phyloP scores from a whole-genome alignment of 2,888 invertebrate species.

The Euplagia quadripunctaria region DNA sequence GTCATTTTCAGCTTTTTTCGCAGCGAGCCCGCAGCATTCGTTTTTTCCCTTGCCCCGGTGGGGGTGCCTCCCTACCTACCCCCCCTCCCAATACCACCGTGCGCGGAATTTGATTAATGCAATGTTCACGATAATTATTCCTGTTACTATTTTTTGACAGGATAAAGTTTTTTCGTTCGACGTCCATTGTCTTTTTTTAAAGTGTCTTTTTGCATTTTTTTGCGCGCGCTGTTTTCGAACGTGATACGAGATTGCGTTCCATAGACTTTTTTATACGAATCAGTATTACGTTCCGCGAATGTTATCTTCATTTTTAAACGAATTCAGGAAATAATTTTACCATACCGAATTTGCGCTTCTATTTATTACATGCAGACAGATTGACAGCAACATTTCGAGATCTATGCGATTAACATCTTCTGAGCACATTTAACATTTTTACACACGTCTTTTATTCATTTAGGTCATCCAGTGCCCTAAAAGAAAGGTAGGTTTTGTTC shows the following conservation, averaged over 20 bases:
- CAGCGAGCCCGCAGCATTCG: slow-evolving; percentile 82
- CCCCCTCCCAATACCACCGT: slow-evolving; percentile 80
- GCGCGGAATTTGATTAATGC: slow-evolving; percentile 87
- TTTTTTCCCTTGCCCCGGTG: slow-evolving; percentile 69
- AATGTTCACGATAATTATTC: slow-evolving; percentile 87
- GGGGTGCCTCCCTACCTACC: slow-evolving; percentile 52
- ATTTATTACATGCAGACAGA: neutral
- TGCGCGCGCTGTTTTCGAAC: slow-evolving; percentile 42
- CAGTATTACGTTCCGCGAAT: slow-evolving; percentile 22
- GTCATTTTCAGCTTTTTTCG: slow-evolving; percentile 83
- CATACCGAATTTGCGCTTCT: neutral
- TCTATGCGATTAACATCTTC: too few relatives aligned
- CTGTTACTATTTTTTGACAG: slow-evolving; percentile 86
- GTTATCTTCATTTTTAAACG: slow-evolving; percentile 6
- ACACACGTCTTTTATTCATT: too few relatives aligned
- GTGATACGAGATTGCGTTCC: slow-evolving; percentile 47
- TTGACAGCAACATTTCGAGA: neutral
- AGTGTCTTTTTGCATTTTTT: slow-evolving; percentile 24
- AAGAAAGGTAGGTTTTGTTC: too few relatives aligned
- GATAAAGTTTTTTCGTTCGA: slow-evolving; percentile 76
- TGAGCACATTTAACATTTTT: neutral
- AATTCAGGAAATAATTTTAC: neutral
- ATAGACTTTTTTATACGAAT: slow-evolving; percentile 36
- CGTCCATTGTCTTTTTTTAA: slow-evolving; percentile 61
- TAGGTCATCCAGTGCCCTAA: too few relatives aligned